Percentiles rank a stretch among this genome's conserved stretches.
phyloP scores from a whole-genome alignment of 2,888 invertebrate species.

The Tipula vernalis region DNA sequence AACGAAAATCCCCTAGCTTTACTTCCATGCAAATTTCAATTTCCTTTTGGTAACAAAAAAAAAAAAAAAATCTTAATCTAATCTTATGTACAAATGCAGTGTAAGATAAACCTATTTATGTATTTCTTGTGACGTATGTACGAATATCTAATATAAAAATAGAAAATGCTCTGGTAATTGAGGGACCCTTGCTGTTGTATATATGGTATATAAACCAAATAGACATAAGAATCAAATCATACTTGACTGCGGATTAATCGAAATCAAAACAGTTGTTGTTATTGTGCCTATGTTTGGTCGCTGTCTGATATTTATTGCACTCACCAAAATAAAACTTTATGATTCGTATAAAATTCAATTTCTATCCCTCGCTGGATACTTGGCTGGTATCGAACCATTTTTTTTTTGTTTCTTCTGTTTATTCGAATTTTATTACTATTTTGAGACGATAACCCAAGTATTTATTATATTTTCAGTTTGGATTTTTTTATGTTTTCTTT shows the following conservation, averaged over 20 bases:
- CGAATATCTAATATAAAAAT: not conserved
- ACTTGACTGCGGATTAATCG: not conserved
- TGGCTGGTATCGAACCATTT: not conserved
- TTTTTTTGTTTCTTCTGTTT: not conserved
- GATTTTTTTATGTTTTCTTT: not conserved
- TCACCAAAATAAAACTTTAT: not conserved
- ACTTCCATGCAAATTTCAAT: not conserved
- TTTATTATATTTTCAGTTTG: not conserved
- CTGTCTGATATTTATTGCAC: not conserved
- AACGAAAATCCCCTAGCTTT: not conserved
- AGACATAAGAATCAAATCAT: not conserved
- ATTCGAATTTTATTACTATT: not conserved
- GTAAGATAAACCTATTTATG: not conserved
- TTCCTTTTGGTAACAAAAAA: not conserved
- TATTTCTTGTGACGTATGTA: not conserved
- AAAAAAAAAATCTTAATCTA: not conserved
- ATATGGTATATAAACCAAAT: not conserved
- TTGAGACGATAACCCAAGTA: not conserved
- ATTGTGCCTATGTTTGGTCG: not conserved
- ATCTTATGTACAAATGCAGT: not conserved
- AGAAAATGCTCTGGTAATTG: too few species aligned
- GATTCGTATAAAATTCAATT: constrained; percentile 4
- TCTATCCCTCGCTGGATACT: not conserved
- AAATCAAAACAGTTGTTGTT: not conserved
- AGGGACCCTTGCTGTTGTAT: too few species aligned